Percentiles rank a stretch among this genome's conserved stretches.
Evolutionary conservation across 2,797 vertebrate genomes (phyloP).

Genomic region (Chaunax sp.): DNA sequence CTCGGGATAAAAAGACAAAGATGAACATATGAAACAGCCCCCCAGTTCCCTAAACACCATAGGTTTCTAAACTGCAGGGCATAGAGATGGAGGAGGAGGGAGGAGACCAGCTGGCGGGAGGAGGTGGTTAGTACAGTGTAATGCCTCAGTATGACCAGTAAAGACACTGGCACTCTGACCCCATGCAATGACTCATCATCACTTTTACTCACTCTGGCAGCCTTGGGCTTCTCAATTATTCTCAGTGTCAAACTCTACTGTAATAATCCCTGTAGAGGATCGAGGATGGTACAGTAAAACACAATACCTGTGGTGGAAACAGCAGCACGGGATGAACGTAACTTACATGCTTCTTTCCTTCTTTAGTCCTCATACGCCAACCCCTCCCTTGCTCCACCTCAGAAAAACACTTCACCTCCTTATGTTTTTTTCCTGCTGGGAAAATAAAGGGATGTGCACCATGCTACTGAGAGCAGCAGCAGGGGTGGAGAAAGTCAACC

Average conservation of each 20-base stretch:
- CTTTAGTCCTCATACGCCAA: not conserved
- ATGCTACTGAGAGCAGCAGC: constrained; percentile 50
- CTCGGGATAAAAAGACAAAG: constrained; percentile 39
- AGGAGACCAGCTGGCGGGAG: constrained; percentile 20
- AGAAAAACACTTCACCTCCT: constrained; percentile 42
- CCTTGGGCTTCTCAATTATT: constrained; percentile 41
- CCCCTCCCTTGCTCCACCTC: not conserved
- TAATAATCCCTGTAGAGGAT: constrained; percentile 22
- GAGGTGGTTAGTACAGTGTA: constrained; percentile 38
- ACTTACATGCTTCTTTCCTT: constrained; percentile 15
- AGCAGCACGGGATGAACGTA: constrained; percentile 17
- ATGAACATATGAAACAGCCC: constrained; percentile 40
- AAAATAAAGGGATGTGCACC: constrained; percentile 59
- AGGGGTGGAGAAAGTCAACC: constrained; percentile 43
- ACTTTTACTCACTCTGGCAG: constrained; percentile 60
- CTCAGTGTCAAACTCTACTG: constrained; percentile 34
- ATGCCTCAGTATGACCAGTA: constrained; percentile 52
- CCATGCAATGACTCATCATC: constrained; percentile 68
- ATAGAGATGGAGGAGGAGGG: constrained; percentile 13
- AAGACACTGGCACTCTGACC: constrained; percentile 58
- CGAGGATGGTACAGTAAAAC: constrained; percentile 21
- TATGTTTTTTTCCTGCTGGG: constrained; percentile 49
- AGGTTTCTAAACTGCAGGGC: constrained; percentile 29
- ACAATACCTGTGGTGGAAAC: constrained; percentile 24
- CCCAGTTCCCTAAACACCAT: constrained; percentile 4